Base-by-base conservation (phyloP, 1,140 invertebrate genomes). In the Lepidurus arcticus region DNA sequence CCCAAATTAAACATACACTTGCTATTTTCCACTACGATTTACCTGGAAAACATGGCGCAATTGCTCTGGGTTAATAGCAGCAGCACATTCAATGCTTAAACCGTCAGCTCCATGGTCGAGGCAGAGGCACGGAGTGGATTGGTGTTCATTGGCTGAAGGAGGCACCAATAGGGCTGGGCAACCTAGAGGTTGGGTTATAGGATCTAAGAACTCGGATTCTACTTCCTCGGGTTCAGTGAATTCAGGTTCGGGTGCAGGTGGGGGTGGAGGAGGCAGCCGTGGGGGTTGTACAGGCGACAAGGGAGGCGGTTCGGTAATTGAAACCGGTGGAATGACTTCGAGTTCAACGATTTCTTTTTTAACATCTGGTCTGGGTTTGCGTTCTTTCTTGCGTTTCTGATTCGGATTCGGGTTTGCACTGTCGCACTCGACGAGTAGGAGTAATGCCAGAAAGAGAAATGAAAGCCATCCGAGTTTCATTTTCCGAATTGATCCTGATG, bases 1-100 rank as follows among this genome's bases (percentile, higher is more conserved):
- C 2, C 34, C 34, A 34, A 34, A 34, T 34, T 34, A 34, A 34
- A 34, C 34, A 34, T 34, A 34, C 3, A 34, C 3, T 34, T 34
- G 34, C 3, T 34, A 34, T 34, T 34, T 34, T 34, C 34, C 34
- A 4, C 34, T 34, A 34, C 34, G 34, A 4, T 34, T 34, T 34
- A 80, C 79, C 77, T 77, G 26, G 24, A 77, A 77, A 53, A 80
- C 77, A 26, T 80, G 53, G 6, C 77, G 21, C 45, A 80, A 42
- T 42, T 77, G 76, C 42, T 74, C 45, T 1, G 76, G 74, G 73
- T 26, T 77, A 11, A 74, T 44, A 7, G 78, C 44, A 16, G 24
- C 24, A 11, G 21, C 74, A 10, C 79, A 80, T 78, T 80, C 76
- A 42, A 80, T 65, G 44, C 77, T 26, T 11, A 80, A 44, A 42